Base-by-base conservation (phyloP, 2,797 vertebrate species). In the Synaphobranchus kaupii region DNA sequence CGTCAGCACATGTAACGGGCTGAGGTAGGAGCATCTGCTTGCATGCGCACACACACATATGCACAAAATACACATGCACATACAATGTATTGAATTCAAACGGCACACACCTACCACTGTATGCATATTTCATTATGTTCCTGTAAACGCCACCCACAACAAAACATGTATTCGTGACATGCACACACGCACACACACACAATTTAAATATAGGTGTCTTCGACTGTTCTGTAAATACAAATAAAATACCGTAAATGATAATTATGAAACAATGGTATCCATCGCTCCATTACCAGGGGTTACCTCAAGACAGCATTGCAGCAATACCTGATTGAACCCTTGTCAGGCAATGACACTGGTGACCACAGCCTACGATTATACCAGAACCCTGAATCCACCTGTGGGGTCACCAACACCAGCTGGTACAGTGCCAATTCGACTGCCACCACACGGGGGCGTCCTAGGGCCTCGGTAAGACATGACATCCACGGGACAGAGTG, bases 281-380 rank as follows among this genome's bases (percentile, higher is more conserved):
- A 28, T 28, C n/a, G 15, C 48, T 50, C 44, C 73, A 25, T 39
- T 71, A 20, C 73, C 44, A 95, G 94, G 85, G 94, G 94, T 8
- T 93, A 93, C 86, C 93, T 95, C 90, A 93, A 91, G 60, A 86
- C 92, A 1, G 85, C 71, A 63, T 92, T 91, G 12, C 91, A 92
- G 84, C 90, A 93, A 28, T 95, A 91, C 20, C 86, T 94, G 84
- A 94, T 94, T n/a, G 92, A 94, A 86, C 94, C 94, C 5, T 73
- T 94, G n/a, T 50, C 73, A 13, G 86, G 84, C 28, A 92, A 93
- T 15, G 91, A 92, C 63, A 89, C 88, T 1, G 93, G 92, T 31
- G 93, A 94, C 34, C 94, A 95, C 86, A 85, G 91, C n/a, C 86
- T 95, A 4, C 92, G 90, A 86, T 92, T 84, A 84, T 92, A 92